Evolutionary conservation across 2,797 vertebrate genomes (phyloP).

Genomic region (Euphonia xanthogaster): DNA sequence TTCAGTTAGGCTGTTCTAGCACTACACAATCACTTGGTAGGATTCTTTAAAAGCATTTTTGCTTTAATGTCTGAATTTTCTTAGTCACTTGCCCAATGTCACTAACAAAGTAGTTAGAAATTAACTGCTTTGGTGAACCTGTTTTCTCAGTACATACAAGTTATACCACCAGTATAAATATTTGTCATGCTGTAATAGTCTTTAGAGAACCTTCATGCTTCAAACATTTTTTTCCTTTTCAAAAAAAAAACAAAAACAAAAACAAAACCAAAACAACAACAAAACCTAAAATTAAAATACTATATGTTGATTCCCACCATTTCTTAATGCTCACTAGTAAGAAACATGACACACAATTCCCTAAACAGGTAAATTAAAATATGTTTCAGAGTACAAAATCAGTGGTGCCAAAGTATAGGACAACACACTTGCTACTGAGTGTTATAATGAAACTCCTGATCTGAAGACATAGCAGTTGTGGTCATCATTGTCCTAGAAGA

Average conservation of each 20-base stretch:
- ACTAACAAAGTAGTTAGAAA: neutral
- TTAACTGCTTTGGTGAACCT: neutral
- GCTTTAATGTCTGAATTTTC: neutral
- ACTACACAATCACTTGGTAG: neutral
- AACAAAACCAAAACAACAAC: neutral
- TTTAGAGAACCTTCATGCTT: neutral
- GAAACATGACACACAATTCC: neutral
- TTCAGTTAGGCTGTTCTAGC: neutral
- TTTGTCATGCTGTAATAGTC: neutral
- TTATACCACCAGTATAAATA: neutral
- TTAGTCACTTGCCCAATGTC: neutral
- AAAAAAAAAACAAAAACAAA: too few species aligned
- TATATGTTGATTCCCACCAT: neutral
- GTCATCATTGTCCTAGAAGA: neutral
- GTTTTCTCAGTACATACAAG: neutral
- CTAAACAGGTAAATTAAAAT: neutral
- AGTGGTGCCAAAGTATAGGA: neutral
- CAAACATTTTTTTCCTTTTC: neutral
- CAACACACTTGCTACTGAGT: neutral
- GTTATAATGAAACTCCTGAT: neutral
- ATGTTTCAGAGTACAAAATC: neutral
- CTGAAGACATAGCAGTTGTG: neutral
- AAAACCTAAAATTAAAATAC: neutral
- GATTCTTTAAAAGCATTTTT: neutral
- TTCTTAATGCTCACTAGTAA: neutral